Conservation (phyloP, 2,797 vertebrate genomes). For the Avahi laniger region DNA sequence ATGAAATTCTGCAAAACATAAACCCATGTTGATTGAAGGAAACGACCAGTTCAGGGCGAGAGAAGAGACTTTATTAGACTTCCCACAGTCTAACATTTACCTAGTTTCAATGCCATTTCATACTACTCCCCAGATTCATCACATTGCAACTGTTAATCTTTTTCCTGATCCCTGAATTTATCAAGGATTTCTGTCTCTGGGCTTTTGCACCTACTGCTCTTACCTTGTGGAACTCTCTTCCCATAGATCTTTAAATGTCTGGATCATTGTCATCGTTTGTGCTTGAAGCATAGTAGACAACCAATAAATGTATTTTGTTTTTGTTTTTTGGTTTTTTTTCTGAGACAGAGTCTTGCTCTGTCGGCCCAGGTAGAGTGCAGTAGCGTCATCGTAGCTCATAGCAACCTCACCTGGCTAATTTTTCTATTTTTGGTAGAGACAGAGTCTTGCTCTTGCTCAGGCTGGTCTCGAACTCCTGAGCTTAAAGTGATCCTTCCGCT, state of each 20-base stretch:
- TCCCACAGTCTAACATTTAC: not conserved
- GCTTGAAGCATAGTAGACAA: not conserved
- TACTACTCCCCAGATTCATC: not conserved
- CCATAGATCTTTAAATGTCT: conserved; percentile 5
- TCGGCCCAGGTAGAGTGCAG: no score
- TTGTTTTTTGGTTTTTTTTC: no score
- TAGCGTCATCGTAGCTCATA: no score
- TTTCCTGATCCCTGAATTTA: not conserved
- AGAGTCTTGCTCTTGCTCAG: no score
- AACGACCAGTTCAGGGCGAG: not conserved
- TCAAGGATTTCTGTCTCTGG: conserved; percentile 22
- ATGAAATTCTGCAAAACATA: not conserved
- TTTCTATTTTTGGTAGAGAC: no score
- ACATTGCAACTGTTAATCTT: not conserved
- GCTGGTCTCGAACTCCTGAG: no score
- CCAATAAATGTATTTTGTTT: not conserved
- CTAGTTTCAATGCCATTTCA: not conserved
- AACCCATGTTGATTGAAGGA: not conserved
- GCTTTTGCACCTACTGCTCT: not conserved
- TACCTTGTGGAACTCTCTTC: conserved; percentile 15
- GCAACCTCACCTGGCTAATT: no score
- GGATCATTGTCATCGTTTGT: conserved; percentile 16
- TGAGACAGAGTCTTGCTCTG: no score
- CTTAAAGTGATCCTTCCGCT: no score
- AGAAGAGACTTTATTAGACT: not conserved